Percentiles rank a stretch among this genome's conserved stretches.
These are phyloP conservation scores for Ctenoplectra terminalis DNA, from an alignment of 1,140 invertebrate species.

Conservation along the genomic window DNA sequence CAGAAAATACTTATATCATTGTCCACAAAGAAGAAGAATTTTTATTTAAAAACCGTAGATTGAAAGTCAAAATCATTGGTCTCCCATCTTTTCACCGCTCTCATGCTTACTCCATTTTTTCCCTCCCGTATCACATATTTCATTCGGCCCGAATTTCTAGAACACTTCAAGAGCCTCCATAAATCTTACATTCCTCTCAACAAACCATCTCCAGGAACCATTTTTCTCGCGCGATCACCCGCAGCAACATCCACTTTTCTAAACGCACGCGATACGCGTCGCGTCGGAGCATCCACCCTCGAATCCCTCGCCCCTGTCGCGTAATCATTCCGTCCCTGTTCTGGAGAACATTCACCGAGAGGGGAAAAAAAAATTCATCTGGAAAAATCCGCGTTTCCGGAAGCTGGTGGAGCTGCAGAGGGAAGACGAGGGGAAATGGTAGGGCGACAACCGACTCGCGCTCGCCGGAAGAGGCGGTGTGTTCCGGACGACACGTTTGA, in stretches of 20 bases:
- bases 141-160: neutral
- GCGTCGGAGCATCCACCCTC: neutral
- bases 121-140: neutral
- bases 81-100: too few species aligned
- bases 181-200: neutral
- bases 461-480: slow-evolving; percentile 12
- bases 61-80: too few species aligned
- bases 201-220: neutral
- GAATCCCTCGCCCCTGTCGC: neutral
- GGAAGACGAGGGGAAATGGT: too few species aligned
- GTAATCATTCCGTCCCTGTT: slow-evolving; percentile 3
- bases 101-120: too few species aligned
- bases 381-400: neutral
- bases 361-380: neutral
- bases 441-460: neutral
- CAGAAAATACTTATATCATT: too few species aligned
- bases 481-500: neutral
- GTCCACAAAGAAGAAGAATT: too few species aligned
- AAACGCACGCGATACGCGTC: slow-evolving; percentile 3
- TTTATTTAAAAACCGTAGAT: too few species aligned
- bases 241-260: neutral
- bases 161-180: neutral
- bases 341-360: neutral
- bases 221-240: neutral
- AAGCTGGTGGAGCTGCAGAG: too few species aligned